Evolutionary conservation across 2,888 invertebrate species (phyloP).

Genomic region (Cephus pygmeus): DNA sequence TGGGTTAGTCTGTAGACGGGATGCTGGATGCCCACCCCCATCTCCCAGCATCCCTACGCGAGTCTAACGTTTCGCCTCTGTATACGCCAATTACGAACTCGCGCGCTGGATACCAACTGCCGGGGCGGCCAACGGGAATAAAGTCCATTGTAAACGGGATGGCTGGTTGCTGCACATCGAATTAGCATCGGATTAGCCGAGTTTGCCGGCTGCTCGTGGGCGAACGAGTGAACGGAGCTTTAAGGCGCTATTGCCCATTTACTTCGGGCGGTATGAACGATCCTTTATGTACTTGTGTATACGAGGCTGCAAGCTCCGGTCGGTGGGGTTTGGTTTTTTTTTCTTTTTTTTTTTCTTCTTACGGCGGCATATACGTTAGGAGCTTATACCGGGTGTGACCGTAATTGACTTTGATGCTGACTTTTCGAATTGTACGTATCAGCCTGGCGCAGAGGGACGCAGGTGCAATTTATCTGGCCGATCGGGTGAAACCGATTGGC

Average conservation of each 20-base stretch:
- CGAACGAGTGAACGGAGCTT: not conserved
- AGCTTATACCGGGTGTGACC: not conserved
- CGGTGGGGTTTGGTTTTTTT: too few relatives aligned
- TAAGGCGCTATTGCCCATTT: not conserved
- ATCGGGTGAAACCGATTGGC: not conserved
- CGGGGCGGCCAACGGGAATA: slow-evolving; percentile 25
- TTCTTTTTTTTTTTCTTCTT: too few relatives aligned
- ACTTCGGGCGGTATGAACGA: not conserved
- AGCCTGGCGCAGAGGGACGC: not conserved
- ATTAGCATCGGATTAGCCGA: slow-evolving; percentile 60
- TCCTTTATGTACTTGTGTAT: not conserved
- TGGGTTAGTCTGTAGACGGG: not conserved
- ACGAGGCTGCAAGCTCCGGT: not conserved
- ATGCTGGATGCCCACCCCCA: not conserved
- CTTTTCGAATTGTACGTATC: not conserved
- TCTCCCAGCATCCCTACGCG: not conserved
- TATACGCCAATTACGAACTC: not conserved
- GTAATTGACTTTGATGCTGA: not conserved
- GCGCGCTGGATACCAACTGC: slow-evolving; percentile 11
- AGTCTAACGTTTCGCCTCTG: not conserved
- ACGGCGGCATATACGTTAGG: not conserved
- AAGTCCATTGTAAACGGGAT: slow-evolving; percentile 51
- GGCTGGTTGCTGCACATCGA: slow-evolving; percentile 52
- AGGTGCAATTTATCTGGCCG: not conserved
- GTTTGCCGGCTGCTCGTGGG: slow-evolving; percentile 34